A percentile compares a stretch with the other conserved stretches of the same genome.
Conservation (phyloP, 2,797 vertebrate species). For the Falco biarmicus region DNA sequence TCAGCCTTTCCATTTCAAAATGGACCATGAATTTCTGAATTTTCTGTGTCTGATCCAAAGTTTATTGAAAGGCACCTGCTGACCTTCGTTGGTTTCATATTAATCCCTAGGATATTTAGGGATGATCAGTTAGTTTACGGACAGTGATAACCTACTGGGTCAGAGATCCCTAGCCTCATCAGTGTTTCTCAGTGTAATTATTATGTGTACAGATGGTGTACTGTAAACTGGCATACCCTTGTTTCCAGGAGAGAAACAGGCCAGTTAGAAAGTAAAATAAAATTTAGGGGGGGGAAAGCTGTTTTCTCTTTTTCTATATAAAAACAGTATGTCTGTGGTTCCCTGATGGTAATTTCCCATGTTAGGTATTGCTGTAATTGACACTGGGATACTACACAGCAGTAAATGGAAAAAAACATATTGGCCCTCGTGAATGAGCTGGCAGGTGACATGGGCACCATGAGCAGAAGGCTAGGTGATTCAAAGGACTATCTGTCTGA, state of each 20-base stretch:
- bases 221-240: neutral
- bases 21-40: conserved; percentile 27
- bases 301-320: neutral
- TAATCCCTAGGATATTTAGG: neutral
- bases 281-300: neutral
- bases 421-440: neutral
- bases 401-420: neutral
- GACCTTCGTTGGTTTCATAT: neutral
- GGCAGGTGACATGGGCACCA: neutral
- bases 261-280: neutral
- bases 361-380: neutral
- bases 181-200: conserved; percentile 2
- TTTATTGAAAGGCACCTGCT: neutral
- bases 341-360: neutral
- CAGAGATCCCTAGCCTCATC: conserved; percentile 6
- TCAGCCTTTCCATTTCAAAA: neutral
- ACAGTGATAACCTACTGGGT: neutral
- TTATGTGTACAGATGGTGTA: neutral
- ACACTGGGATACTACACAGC: neutral
- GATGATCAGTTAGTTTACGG: conserved; percentile 4
- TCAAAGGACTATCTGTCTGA: neutral
- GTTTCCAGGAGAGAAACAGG: neutral
- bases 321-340: neutral
- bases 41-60: neutral
- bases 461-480: neutral